A percentile compares a stretch with the other conserved stretches of the same genome.
Evolutionary conservation across 2,888 invertebrate genomes (phyloP).

Genomic region (Luffia ferchaultella): DNA sequence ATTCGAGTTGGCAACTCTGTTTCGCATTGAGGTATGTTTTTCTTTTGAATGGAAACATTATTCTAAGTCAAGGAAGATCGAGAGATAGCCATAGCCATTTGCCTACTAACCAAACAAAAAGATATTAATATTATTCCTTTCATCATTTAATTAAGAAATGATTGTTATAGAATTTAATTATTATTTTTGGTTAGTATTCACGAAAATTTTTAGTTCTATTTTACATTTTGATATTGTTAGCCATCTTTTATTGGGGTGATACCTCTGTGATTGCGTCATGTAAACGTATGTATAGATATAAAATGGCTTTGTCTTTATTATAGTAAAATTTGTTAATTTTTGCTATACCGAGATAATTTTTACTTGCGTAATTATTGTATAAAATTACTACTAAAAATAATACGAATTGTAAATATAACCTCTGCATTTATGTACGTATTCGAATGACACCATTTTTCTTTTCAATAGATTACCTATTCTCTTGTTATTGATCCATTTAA

Average conservation of each 20-base stretch:
- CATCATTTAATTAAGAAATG: constrained; percentile 1
- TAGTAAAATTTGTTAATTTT: constrained; percentile 18
- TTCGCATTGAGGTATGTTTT: too few species aligned
- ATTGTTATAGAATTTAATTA: neutral
- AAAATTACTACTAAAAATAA: neutral
- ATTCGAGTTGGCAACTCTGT: too few species aligned
- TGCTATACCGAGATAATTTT: constrained; percentile 10
- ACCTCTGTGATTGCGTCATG: constrained; percentile 58
- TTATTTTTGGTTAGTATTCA: constrained; percentile 24
- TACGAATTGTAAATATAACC: neutral
- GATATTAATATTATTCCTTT: neutral
- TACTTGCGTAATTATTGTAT: constrained; percentile 4
- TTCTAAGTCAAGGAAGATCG: too few species aligned
- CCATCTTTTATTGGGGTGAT: constrained; percentile 41
- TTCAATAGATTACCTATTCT: constrained; percentile 26
- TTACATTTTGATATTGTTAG: constrained; percentile 38
- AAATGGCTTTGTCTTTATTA: constrained; percentile 22
- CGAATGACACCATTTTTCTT: constrained; percentile 63
- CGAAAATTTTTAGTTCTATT: constrained; percentile 29
- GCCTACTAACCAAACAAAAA: constrained; percentile 29
- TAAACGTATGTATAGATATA: constrained; percentile 45
- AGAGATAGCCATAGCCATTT: constrained; percentile 57
- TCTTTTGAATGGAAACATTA: too few species aligned
- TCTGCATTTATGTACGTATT: constrained; percentile 8
- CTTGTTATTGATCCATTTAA: constrained; percentile 26